Percentiles rank a stretch among this genome's conserved stretches.
phyloP scores from a whole-genome alignment of 2,797 vertebrate species.

The Paratrypauchen microcephalus region DNA sequence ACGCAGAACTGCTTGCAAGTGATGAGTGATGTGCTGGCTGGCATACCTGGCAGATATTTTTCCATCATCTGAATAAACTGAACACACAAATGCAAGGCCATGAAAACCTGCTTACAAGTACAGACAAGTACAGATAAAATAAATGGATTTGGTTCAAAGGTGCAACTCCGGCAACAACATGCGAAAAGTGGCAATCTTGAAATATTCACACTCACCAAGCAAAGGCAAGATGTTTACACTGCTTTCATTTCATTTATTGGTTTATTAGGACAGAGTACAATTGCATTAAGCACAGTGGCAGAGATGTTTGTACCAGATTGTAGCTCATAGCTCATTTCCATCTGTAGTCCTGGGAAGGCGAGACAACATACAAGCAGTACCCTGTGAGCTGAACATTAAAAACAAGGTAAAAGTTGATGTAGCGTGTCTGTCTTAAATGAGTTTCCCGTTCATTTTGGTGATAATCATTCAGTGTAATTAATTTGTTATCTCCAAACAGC shows the following conservation, averaged over 20 bases:
- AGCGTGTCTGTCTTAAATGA: not conserved
- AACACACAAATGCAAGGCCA: not conserved
- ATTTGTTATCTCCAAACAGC: not conserved
- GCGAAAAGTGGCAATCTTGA: not conserved
- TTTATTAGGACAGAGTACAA: too few species aligned
- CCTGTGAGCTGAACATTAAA: not conserved
- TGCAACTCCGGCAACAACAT: not conserved
- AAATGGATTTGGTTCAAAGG: not conserved
- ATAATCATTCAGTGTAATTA: not conserved
- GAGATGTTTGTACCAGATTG: too few species aligned
- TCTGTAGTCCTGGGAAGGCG: too few species aligned
- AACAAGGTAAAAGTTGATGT: not conserved
- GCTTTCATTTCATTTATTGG: too few species aligned
- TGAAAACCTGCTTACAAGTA: too few species aligned
- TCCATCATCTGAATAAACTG: slow-evolving; percentile 17
- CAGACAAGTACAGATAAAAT: too few species aligned
- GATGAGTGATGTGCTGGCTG: too few species aligned
- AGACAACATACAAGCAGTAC: too few species aligned
- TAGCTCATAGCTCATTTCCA: too few species aligned
- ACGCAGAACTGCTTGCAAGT: too few species aligned
- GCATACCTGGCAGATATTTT: slow-evolving; percentile 18
- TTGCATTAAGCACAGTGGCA: too few species aligned
- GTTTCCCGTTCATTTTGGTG: too few species aligned
- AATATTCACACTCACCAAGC: not conserved
- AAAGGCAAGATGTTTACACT: not conserved